Evolutionary conservation across 1,140 invertebrate genomes (phyloP), one percentile per base, ranked within the genome.

Genomic region (Caerostris darwini): DNA sequence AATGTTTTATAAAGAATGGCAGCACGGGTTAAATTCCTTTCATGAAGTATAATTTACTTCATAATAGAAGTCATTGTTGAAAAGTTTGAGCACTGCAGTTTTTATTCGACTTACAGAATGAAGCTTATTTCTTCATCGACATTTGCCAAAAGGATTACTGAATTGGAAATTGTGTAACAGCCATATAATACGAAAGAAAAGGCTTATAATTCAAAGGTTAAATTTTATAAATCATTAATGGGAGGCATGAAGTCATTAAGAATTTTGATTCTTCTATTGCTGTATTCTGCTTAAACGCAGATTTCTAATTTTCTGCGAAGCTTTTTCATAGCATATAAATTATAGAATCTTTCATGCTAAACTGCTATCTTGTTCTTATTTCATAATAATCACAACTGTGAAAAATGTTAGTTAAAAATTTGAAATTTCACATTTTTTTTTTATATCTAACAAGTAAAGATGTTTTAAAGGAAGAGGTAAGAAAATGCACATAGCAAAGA

Each of bases 1-100:
- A 71, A 90, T 90, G 61, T 19, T 56, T n/a, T 69, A 19, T 34
- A 71, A 57, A 90, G 64, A 90, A 56, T 71, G 83, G 83, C 83
- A 57, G n/a, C 56, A 85, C 19, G 83, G 57, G 57, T 85, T 58
- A 57, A 59, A 58, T 85, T 85, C 83, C 19, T 58, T 85, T 85
- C 56, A 85, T 85, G 50, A 57, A 59, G 83, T 57, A 17, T 58
- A 85, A 85, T 85, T 85, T 77, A 77, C 71, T 77, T 77, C 71
- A 77, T 53, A 77, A 77, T 77, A 77, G 50, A 77, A 77, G 71
- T 53, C 71, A 77, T 77, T 77, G 71, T 77, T 77, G 71, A 10
- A 77, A 12, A 50, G 71, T 53, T 53, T 71, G 69, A 12, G 7
- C 34, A 50, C 5, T 50, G 34, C 71, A 77, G 71, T 77, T 77